These are phyloP conservation scores for Drosophila erecta DNA, from an alignment of 1,140 invertebrate species.

Conservation along the genomic window DNA sequence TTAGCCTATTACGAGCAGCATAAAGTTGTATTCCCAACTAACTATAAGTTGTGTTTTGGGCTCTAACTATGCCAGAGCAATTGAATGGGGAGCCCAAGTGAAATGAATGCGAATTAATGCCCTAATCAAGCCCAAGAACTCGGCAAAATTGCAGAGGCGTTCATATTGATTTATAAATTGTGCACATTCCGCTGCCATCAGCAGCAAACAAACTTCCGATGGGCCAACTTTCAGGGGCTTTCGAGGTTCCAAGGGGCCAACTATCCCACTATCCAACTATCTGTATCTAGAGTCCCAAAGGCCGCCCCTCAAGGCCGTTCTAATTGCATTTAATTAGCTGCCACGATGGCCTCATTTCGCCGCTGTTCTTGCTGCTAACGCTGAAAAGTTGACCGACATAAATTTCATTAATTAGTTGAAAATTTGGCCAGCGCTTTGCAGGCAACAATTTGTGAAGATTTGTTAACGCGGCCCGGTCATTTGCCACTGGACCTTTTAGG, in stretches of 20 bases:
- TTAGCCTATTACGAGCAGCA: no score
- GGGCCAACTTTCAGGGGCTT: constrained; percentile 51
- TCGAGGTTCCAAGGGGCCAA: constrained; percentile 14
- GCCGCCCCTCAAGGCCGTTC: constrained; percentile 38
- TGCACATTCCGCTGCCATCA: constrained; percentile 51
- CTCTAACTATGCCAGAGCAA: not conserved
- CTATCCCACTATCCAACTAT: constrained; percentile 15
- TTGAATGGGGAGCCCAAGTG: constrained; percentile 2
- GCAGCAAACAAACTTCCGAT: constrained; percentile 69
- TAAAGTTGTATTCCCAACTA: no score
- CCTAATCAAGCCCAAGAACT: constrained; percentile 43
- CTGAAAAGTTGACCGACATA: constrained; percentile 71
- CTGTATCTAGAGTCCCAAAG: constrained; percentile 25
- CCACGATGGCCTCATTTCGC: constrained; percentile 50
- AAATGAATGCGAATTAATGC: constrained; percentile 36
- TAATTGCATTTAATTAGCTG: constrained; percentile 65
- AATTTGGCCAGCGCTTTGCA: constrained; percentile 47
- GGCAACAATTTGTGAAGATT: constrained; percentile 64
- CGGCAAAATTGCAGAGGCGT: constrained; percentile 16
- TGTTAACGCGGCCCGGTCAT: constrained; percentile 55
- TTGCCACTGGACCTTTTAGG: constrained; percentile 38
- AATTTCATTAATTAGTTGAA: constrained; percentile 75
- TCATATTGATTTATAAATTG: constrained; percentile 55
- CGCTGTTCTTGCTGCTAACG: constrained; percentile 6
- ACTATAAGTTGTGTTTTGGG: no score